These are phyloP conservation scores for Athalia rosae DNA, from an alignment of 2,888 invertebrate genomes.

Conservation along the genomic window DNA sequence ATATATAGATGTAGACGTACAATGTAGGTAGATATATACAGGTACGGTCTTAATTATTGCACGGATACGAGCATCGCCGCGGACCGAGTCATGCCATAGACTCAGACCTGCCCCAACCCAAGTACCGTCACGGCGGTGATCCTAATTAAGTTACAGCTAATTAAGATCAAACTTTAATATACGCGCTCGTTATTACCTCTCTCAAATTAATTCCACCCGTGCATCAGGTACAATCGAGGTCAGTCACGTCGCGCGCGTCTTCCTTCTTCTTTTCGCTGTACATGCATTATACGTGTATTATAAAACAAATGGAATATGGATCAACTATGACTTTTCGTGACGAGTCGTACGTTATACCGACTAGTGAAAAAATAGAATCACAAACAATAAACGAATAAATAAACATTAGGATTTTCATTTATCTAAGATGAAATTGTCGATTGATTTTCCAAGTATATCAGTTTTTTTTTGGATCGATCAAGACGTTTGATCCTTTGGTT, in stretches of 20 bases:
- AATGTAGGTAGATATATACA: not conserved
- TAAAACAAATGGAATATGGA: too few species aligned
- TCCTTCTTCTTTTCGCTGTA: conserved; percentile 39
- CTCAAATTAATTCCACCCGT: conserved; percentile 61
- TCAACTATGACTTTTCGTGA: too few species aligned
- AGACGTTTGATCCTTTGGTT: too few species aligned
- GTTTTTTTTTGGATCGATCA: too few species aligned
- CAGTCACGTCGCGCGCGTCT: conserved; percentile 52
- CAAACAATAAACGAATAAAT: too few species aligned
- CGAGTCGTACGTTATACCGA: too few species aligned
- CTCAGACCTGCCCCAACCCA: conserved; percentile 66
- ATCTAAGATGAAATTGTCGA: too few species aligned
- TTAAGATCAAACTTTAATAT: conserved; percentile 72
- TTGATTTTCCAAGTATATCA: too few species aligned
- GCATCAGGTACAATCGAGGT: conserved; percentile 49
- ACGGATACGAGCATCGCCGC: conserved; percentile 52
- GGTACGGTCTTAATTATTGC: conserved; percentile 68
- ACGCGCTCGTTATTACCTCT: conserved; percentile 60
- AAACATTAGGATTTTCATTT: too few species aligned
- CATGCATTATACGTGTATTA: conserved; percentile 31
- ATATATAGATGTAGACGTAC: not conserved
- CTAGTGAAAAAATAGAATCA: too few species aligned
- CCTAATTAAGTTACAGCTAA: conserved; percentile 72
- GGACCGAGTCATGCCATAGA: conserved; percentile 62
- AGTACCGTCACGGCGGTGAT: conserved; percentile 70